Percentiles rank a stretch among this genome's conserved stretches.
phyloP scores from a whole-genome alignment of 2,113 vertebrate genomes.

The Sterna hirundo region DNA sequence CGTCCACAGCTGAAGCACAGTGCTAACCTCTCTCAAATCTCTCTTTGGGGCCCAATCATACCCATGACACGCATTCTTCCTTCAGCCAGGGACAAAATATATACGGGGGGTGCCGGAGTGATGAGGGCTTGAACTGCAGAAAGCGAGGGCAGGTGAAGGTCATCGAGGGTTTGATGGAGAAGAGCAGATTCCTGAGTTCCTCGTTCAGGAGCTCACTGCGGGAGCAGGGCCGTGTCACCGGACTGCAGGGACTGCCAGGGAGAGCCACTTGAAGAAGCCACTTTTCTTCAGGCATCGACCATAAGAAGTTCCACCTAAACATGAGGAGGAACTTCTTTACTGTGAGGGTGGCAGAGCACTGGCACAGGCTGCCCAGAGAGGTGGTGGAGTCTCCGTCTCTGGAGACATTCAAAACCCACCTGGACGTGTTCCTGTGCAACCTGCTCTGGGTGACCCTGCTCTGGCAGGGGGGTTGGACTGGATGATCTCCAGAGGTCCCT shows the following conservation, averaged over 20 bases:
- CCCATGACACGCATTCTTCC: neutral
- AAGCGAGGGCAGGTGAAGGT: neutral
- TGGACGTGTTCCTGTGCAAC: too few species aligned
- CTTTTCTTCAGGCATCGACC: neutral
- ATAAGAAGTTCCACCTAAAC: too few species aligned
- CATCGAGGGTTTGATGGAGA: neutral
- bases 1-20: neutral
- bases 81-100: neutral
- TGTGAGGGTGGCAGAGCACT: too few species aligned
- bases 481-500: too few species aligned
- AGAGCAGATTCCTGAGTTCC: neutral
- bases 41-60: neutral
- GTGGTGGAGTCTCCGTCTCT: too few species aligned
- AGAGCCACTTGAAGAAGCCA: fast-evolving
- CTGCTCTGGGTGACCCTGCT: too few species aligned
- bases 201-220: neutral
- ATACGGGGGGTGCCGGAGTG: fast-evolving
- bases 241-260: neutral
- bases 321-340: too few species aligned
- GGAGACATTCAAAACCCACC: too few species aligned
- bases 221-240: neutral
- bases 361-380: too few species aligned
- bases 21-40: neutral
- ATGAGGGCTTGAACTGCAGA: neutral
- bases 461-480: too few species aligned